These are phyloP conservation scores for Poecilia gillii DNA, from an alignment of 2,797 vertebrate species.

Conservation along the genomic window DNA sequence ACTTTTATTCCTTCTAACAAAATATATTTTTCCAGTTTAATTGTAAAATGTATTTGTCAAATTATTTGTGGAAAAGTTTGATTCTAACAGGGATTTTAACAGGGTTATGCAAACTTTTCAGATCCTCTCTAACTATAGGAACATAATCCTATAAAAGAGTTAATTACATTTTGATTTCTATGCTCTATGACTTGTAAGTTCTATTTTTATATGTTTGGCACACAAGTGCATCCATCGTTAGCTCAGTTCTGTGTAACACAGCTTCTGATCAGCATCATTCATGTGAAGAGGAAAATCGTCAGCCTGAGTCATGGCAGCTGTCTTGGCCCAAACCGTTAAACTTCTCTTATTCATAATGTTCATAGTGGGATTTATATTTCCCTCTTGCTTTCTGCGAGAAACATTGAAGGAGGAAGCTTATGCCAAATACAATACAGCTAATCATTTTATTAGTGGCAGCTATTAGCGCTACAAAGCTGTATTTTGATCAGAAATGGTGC, in stretches of 20 bases:
- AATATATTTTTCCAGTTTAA: too few relatives aligned
- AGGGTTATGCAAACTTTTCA: neutral
- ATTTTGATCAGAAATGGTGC: neutral
- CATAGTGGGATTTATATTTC: neutral
- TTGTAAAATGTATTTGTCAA: neutral
- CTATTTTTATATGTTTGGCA: neutral
- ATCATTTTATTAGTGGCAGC: neutral
- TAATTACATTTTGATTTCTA: neutral
- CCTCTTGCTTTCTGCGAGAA: neutral
- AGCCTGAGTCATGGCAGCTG: constrained; percentile 5
- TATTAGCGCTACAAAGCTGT: neutral
- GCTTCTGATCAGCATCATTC: constrained; percentile 11
- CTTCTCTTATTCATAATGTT: neutral
- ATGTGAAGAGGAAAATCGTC: neutral
- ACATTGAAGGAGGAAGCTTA: neutral
- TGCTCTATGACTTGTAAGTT: neutral
- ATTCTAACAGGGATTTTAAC: too few relatives aligned
- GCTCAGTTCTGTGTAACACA: constrained; percentile 7
- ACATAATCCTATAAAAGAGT: neutral
- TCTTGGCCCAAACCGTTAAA: neutral
- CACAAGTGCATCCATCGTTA: neutral
- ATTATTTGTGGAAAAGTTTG: neutral
- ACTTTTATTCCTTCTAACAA: too few relatives aligned
- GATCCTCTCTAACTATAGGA: neutral
- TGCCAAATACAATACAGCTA: neutral